Conservation (phyloP, 2,797 vertebrate species). For the Hippopotamyrus pictus region DNA sequence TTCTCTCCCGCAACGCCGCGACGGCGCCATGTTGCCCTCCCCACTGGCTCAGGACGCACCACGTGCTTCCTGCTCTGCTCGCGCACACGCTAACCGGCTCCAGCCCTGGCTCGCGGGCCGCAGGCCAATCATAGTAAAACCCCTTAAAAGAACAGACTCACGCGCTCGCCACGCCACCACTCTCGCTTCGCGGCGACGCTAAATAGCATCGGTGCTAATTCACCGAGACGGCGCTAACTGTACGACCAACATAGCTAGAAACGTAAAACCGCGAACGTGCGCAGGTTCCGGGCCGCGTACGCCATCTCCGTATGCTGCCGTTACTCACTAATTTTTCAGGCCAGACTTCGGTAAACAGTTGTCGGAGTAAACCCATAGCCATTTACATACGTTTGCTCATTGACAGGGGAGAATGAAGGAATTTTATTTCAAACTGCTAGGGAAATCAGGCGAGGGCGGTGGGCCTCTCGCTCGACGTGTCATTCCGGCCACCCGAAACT, state of each 20-base stretch:
- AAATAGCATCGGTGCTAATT: not conserved
- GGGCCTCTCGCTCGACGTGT: slow-evolving; percentile 10
- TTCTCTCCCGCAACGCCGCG: not conserved
- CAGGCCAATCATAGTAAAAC: not conserved
- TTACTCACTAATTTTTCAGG: not conserved
- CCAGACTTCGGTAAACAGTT: not conserved
- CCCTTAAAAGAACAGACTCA: not conserved
- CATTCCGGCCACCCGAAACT: not conserved
- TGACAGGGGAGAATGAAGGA: not conserved
- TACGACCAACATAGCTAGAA: not conserved
- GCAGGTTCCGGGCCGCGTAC: not conserved
- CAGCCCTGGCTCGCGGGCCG: slow-evolving; percentile 12
- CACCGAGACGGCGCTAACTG: not conserved
- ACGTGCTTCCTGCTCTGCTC: slow-evolving; percentile 56
- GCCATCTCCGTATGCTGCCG: not conserved
- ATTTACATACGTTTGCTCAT: not conserved
- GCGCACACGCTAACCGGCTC: slow-evolving; percentile 38
- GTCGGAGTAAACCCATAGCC: not conserved
- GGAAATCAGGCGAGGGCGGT: not conserved
- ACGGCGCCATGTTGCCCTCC: slow-evolving; percentile 46
- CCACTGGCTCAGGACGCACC: slow-evolving; percentile 40
- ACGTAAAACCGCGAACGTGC: not conserved
- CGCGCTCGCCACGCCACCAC: not conserved
- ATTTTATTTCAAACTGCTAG: not conserved
- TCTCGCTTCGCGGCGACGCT: not conserved